phyloP scores from a whole-genome alignment of 2,888 invertebrate genomes.

The Homarus gammarus region DNA sequence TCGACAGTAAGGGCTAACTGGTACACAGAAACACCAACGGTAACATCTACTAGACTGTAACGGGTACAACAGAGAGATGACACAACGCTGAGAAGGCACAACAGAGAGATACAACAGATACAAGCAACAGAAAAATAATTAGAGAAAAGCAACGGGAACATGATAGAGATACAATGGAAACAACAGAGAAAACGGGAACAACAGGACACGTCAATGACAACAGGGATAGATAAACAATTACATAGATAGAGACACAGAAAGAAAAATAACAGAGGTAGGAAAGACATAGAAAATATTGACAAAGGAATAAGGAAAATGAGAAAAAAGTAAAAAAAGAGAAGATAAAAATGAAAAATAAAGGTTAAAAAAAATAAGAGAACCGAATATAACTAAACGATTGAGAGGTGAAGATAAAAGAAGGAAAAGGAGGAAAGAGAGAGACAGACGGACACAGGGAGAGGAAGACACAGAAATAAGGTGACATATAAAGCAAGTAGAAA shows the following conservation, averaged over 20 bases:
- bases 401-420: background rate
- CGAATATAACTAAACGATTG: background rate
- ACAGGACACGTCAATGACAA: no score
- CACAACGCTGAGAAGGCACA: no score
- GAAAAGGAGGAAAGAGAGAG: no score
- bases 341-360: background rate
- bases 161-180: background rate
- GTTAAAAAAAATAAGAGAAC: background rate
- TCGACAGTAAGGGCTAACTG: no score
- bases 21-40: no score
- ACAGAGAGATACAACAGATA: no score
- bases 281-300: background rate
- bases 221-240: slow-evolving; percentile 31
- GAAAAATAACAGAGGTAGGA: background rate
- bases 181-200: background rate
- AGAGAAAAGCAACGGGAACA: background rate
- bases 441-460: background rate
- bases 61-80: no score
- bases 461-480: background rate
- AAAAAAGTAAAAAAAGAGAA: slow-evolving; percentile 3
- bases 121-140: no score
- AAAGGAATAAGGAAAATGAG: background rate
- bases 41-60: no score
- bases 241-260: background rate
- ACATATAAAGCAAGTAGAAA: background rate